phyloP scores from a whole-genome alignment of 2,113 vertebrate species.

The Centropristis striata region DNA sequence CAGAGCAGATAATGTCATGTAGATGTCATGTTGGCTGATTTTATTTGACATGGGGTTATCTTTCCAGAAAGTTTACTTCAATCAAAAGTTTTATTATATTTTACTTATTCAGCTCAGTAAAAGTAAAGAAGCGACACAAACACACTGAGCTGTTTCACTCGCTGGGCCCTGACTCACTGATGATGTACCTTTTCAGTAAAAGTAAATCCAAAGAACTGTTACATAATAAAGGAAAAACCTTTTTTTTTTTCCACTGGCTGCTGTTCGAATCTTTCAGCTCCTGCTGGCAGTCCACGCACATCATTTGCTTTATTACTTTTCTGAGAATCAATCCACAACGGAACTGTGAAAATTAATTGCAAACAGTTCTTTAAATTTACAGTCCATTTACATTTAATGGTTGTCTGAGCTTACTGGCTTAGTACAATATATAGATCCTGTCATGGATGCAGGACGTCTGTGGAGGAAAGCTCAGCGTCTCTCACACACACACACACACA shows the following conservation, averaged over 20 bases:
- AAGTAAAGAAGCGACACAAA: not conserved
- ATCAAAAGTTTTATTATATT: not conserved
- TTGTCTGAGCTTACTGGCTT: constrained; percentile 3
- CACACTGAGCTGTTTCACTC: not conserved
- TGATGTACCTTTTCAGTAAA: constrained; percentile 21
- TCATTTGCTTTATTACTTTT: constrained; percentile 50
- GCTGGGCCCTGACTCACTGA: not conserved
- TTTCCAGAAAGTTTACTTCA: not conserved
- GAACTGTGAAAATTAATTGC: constrained; percentile 21
- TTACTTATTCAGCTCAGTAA: not conserved
- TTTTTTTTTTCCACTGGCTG: constrained; percentile 54
- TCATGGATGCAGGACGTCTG: not conserved
- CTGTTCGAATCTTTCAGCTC: constrained; percentile 31
- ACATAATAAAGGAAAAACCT: constrained; percentile 34
- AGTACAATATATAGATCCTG: constrained; percentile 14
- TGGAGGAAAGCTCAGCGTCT: not conserved
- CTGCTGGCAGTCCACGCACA: constrained; percentile 34
- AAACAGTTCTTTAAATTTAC: constrained; percentile 13
- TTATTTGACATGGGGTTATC: not conserved
- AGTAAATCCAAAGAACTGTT: constrained; percentile 21
- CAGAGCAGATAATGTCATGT: constrained; percentile 29
- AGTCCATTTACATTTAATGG: not conserved
- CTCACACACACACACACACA: not conserved
- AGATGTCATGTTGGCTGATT: constrained; percentile 9
- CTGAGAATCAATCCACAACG: constrained; percentile 42